phyloP scores from a whole-genome alignment of 2,113 vertebrate genomes.

The Heterotilapia buettikoferi region DNA sequence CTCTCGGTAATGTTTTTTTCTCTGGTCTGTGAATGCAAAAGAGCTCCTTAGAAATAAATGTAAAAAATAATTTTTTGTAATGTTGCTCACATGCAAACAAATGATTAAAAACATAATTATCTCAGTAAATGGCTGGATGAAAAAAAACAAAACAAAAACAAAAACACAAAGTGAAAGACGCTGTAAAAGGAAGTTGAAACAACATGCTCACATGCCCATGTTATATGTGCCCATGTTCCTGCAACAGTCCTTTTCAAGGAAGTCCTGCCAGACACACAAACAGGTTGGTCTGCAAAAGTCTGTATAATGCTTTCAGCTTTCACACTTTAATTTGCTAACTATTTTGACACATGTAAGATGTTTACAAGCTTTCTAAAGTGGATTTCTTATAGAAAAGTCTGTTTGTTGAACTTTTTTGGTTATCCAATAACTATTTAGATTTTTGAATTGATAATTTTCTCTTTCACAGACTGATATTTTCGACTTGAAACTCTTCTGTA shows the following conservation, averaged over 20 bases:
- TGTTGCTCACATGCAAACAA: background rate
- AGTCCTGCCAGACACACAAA: background rate
- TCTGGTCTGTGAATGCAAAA: background rate
- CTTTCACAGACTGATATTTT: background rate
- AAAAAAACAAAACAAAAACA: background rate
- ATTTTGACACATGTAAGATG: fast-evolving
- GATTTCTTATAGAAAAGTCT: background rate
- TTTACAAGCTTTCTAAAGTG: background rate
- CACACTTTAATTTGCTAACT: background rate
- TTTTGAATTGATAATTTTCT: background rate
- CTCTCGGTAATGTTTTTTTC: fast-evolving
- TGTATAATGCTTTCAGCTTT: background rate
- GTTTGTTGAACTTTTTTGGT: background rate
- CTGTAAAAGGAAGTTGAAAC: background rate
- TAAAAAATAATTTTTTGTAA: background rate
- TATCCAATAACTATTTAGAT: background rate
- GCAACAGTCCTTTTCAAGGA: background rate
- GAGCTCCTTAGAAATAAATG: background rate
- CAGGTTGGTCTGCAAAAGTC: background rate
- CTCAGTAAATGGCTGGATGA: background rate
- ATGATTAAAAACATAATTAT: fast-evolving
- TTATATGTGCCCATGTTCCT: background rate
- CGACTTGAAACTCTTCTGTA: background rate
- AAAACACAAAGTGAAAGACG: background rate
- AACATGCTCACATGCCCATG: background rate